Percentiles rank a stretch among this genome's conserved stretches.
phyloP scores from a whole-genome alignment of 2,113 vertebrate genomes.

The Eclectus roratus region DNA sequence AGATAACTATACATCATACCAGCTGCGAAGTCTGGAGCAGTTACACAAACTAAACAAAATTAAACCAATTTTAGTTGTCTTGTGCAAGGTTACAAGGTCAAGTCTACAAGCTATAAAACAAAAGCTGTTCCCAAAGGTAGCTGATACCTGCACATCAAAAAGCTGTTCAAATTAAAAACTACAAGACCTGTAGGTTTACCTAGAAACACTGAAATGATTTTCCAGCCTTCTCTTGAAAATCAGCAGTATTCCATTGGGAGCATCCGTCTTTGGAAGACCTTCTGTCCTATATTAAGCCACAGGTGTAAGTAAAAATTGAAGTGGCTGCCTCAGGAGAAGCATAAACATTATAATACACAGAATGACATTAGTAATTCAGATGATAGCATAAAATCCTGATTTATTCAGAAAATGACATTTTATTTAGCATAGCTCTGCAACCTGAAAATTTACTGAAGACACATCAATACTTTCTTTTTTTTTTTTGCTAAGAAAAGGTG shows the following conservation, averaged over 20 bases:
- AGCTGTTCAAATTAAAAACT: constrained; percentile 45
- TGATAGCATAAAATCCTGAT: constrained; percentile 67
- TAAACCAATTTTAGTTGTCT: background rate
- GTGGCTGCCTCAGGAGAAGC: constrained; percentile 48
- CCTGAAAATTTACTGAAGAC: constrained; percentile 64
- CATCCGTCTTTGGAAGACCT: background rate
- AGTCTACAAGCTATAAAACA: background rate
- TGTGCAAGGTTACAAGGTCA: background rate
- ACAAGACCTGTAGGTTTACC: background rate
- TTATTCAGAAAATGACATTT: constrained; percentile 80
- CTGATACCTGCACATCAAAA: background rate
- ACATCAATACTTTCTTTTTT: constrained; percentile 47
- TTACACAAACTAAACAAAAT: background rate
- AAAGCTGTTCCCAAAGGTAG: background rate
- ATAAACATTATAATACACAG: constrained; percentile 40
- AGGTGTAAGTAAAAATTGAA: constrained; percentile 61
- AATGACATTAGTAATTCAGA: constrained; percentile 65
- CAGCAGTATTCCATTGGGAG: constrained; percentile 4
- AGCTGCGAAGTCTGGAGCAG: background rate
- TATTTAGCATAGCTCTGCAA: constrained; percentile 73
- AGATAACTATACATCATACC: background rate
- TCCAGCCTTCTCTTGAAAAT: constrained; percentile 18
- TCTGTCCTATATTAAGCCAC: constrained; percentile 59
- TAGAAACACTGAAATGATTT: constrained; percentile 25
- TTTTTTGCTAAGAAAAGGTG: constrained; percentile 39